Base-by-base conservation (phyloP, 2,888 invertebrate genomes). In the Eristalis arbustorum region DNA sequence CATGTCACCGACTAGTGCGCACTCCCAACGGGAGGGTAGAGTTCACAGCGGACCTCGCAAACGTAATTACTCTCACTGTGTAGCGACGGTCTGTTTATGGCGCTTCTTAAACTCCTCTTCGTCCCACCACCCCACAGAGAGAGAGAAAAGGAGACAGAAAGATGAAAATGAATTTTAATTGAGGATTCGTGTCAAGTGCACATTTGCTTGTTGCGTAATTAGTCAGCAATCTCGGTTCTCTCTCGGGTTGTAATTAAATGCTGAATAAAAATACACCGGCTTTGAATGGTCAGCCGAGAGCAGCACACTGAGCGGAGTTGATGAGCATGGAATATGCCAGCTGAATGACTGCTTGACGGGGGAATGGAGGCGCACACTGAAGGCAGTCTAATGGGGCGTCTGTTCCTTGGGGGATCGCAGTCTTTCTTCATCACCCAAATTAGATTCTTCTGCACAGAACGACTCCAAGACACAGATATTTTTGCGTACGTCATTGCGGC, bases 131-230 rank as follows among this genome's bases (percentile, higher is more conserved):
- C n/a, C 42, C 6, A 2, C 37, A 49, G 18, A 49, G 49, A 42
- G 42, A 2, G 49, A 49, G 18, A 49, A 6, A 18, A 4, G 5
- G 49, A 8, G 18, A 49, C 13, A 64, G 57, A 11, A 8, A 64
- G 34, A 64, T 37, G 22, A 57, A 64, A 64, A 74, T 31, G 56
- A 63, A 74, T 57, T 74, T 74, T 64, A 64, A 57, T 56, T 74
- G 74, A 74, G 25, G 57, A 74, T 74, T 74, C 74, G 74, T 74
- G 74, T 74, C 74, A 74, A 74, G 74, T 74, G 64, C 74, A 57
- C 74, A 64, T 74, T 74, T 34, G 56, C 11, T 22, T 34, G 57
- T 57, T 74, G 64, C 57, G 64, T 74, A 74, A 74, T 74, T 64
- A 64, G 56, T 13, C 18, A 28, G 31, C 49, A 67, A 67, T 67